Evolutionary conservation across 1,140 invertebrate genomes (phyloP).

Genomic region (Anoplolepis gracilipes): DNA sequence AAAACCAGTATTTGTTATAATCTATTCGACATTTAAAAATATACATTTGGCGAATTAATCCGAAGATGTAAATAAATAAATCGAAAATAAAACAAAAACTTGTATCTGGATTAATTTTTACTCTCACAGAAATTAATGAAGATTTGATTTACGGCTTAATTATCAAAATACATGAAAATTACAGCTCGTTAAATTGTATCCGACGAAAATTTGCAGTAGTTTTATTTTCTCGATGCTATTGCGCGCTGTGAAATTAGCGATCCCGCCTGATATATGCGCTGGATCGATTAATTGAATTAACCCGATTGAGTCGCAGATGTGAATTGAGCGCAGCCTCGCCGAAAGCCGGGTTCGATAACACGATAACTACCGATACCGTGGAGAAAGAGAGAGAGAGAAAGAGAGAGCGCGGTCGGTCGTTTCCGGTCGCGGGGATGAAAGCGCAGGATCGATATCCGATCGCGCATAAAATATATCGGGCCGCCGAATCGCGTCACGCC

Average conservation of each 20-base stretch:
- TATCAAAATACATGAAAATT: neutral
- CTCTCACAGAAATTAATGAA: neutral
- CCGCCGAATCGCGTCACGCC: slow-evolving; percentile 58
- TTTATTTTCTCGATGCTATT: slow-evolving; percentile 11
- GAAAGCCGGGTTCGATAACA: slow-evolving; percentile 53
- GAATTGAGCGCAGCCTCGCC: slow-evolving; percentile 20
- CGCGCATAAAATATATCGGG: slow-evolving; percentile 46
- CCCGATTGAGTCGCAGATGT: slow-evolving; percentile 10
- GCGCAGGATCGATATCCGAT: slow-evolving; percentile 49
- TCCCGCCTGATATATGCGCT: neutral
- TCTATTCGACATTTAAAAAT: neutral
- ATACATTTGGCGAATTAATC: neutral
- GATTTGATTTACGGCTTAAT: slow-evolving; percentile 6
- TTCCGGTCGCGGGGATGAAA: slow-evolving; percentile 40
- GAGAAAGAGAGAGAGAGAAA: no score
- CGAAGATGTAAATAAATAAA: neutral
- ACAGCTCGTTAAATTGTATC: neutral
- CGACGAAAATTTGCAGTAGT: neutral
- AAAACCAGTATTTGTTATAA: neutral
- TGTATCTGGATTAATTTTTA: slow-evolving; percentile 1
- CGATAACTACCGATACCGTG: slow-evolving; percentile 2
- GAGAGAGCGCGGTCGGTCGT: slow-evolving; percentile 1
- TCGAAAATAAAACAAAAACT: no score
- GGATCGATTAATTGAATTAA: slow-evolving; percentile 54
- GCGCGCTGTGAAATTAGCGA: slow-evolving; percentile 27